phyloP scores from a whole-genome alignment of 2,888 invertebrate genomes.

The Thysanoteuthis rhombus region DNA sequence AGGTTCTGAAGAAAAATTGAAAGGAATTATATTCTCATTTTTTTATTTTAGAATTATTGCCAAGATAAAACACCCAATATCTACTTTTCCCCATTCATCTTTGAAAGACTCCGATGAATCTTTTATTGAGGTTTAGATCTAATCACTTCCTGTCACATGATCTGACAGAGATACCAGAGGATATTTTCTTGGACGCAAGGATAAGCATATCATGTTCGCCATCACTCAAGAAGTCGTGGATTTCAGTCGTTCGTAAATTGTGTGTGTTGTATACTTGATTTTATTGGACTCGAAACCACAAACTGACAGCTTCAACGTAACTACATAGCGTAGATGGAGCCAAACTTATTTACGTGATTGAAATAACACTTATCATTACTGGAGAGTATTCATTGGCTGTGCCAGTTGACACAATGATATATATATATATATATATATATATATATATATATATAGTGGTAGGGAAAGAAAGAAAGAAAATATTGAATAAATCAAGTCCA shows the following conservation, averaged over 20 bases:
- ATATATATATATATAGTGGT: no score
- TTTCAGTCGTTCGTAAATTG: background rate
- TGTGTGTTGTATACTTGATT: background rate
- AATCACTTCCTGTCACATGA: background rate
- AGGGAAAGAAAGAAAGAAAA: no score
- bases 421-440: no score
- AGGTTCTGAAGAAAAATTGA: background rate
- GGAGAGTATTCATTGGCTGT: no score
- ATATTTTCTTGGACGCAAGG: background rate
- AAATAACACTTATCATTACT: no score
- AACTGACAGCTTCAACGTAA: background rate
- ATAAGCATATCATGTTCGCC: background rate
- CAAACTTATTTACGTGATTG: background rate
- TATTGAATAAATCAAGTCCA: no score
- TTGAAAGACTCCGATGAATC: background rate
- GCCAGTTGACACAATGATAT: no score
- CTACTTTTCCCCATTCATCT: background rate
- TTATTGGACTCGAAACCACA: background rate
- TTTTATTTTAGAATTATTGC: background rate
- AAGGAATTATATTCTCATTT: conserved; percentile 12
- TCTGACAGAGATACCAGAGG: background rate
- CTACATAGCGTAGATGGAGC: background rate
- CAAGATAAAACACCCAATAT: background rate
- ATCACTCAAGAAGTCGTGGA: background rate
- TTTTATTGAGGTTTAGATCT: background rate